Conservation (phyloP, 2,113 vertebrate species). For the Panthera uncia region DNA sequence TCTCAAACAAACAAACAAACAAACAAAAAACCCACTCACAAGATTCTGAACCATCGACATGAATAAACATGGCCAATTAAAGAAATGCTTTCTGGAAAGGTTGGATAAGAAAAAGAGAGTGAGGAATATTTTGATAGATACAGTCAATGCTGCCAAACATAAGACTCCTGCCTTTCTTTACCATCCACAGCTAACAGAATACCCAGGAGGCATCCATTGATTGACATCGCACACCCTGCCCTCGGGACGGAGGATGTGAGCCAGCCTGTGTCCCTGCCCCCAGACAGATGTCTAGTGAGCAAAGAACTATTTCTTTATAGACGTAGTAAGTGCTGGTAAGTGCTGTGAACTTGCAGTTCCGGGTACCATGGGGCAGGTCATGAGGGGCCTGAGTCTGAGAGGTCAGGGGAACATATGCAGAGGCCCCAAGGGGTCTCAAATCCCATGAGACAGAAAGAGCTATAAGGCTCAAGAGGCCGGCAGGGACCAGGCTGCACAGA, state of each 20-base stretch:
- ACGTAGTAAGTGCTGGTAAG: background rate
- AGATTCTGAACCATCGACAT: background rate
- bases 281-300: background rate
- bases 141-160: background rate
- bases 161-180: background rate
- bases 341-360: background rate
- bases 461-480: background rate
- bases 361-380: no score
- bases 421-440: background rate
- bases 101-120: background rate
- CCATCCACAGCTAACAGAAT: background rate
- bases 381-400: background rate
- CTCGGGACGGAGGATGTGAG: background rate
- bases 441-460: background rate
- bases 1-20: background rate
- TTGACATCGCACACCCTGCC: background rate
- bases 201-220: background rate
- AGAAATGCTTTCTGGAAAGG: background rate
- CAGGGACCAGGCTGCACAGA: background rate
- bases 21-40: background rate
- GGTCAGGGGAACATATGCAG: background rate
- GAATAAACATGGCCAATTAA: conserved; percentile 23
- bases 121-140: background rate
- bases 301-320: background rate
- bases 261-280: background rate